Conservation (phyloP, 2,888 invertebrate genomes). For the Bhutanitis thaidina region DNA sequence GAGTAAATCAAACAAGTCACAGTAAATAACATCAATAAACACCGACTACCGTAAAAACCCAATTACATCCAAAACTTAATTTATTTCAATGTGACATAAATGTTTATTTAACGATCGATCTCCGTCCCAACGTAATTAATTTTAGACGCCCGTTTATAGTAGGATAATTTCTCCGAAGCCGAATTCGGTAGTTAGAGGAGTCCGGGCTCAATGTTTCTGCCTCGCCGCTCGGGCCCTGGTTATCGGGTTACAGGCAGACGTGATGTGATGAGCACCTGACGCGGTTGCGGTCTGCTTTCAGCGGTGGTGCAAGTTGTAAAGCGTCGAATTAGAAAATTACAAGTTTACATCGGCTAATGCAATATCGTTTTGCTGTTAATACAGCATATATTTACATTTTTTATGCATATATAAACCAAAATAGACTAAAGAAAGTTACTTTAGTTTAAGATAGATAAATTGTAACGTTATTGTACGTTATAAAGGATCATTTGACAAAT, state of each 20-base stretch:
- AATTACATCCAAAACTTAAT: constrained; percentile 11
- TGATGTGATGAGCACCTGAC: constrained; percentile 30
- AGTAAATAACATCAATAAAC: constrained; percentile 10
- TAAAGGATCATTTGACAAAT: too few relatives aligned
- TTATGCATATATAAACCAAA: too few relatives aligned
- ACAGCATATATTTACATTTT: too few relatives aligned
- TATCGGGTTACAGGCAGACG: constrained; percentile 32
- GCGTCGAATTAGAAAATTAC: not conserved
- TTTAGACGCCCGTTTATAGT: constrained; percentile 14
- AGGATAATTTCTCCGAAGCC: constrained; percentile 18
- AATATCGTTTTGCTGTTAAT: too few relatives aligned
- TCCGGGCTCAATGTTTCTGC: constrained; percentile 17
- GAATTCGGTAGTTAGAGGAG: constrained; percentile 28
- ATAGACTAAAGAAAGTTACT: too few relatives aligned
- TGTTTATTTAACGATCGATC: constrained; percentile 17
- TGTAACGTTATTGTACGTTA: too few relatives aligned
- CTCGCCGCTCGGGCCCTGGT: constrained; percentile 22
- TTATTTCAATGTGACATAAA: constrained; percentile 5
- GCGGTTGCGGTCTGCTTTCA: constrained; percentile 20
- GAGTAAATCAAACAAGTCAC: constrained; percentile 13
- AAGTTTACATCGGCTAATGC: too few relatives aligned
- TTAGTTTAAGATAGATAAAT: too few relatives aligned
- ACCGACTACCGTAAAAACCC: not conserved
- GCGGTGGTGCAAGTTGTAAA: constrained; percentile 3
- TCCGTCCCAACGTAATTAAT: constrained; percentile 11